Base-by-base conservation (phyloP, 2,888 invertebrate species). In the Pasiphila rectangulata region DNA sequence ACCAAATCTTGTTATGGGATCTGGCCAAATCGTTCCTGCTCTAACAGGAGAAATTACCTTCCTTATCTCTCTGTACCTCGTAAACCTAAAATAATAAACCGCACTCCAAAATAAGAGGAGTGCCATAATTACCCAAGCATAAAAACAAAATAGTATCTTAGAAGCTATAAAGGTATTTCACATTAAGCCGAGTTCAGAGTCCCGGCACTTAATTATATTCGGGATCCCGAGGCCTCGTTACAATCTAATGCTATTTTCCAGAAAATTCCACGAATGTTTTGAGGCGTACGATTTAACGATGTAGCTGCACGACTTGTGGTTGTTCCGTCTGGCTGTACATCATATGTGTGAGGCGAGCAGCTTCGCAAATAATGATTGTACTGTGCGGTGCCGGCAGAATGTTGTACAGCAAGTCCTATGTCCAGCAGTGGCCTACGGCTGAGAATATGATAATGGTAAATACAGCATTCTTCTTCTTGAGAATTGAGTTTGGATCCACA, bases 121-220 rank as follows among this genome's bases (percentile, higher is more conserved):
- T 32, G 13, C 43, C 44, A 44, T 49, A 44, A 49, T 49, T 49
- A 49, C 49, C 25, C 12, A 30, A 40, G 44, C 44, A 44, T 49
- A 49, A 49, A 49, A 49, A 49, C 48, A 44, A 44, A 49, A 49
- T 40, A 45, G 44, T 49, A 44, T 49, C 44, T 49, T 21, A 7
- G 24, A 38, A 30, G 39, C 39, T 44, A 40, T 49, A 40, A 29
- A 48, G 46, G 50, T 57, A 51, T 51, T 47, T 48, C 43, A 46
- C 45, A 47, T 50, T 52, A 54, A 50, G 52, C 47, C 38, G 48
- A 51, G 35, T 46, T 39, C 34, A 21, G 15, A 38, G 42, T 43
- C 43, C 27, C 43, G 43, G 40, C 36, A 56, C 46, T 56, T 56
- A 54, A 56, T 54, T 56, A 57, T 52, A 47, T 47, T 54, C 38